Conservation (phyloP, 2,888 invertebrate species). For the Diachrysia chrysitis region DNA sequence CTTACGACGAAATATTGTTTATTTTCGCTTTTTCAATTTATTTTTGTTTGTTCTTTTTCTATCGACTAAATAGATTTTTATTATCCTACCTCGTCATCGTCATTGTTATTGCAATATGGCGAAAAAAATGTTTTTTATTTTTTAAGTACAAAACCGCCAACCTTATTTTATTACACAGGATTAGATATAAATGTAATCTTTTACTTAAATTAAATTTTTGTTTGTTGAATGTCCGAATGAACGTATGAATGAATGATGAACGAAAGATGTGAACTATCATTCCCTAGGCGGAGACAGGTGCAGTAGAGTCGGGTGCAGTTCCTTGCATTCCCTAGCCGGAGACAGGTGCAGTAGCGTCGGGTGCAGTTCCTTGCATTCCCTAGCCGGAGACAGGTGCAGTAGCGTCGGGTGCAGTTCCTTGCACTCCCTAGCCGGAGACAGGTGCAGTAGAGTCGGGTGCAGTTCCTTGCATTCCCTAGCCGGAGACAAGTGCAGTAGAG, state of each 20-base stretch:
- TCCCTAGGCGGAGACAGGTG: not conserved
- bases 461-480: slow-evolving; percentile 74
- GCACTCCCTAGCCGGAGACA: slow-evolving; percentile 78
- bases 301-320: slow-evolving; percentile 61
- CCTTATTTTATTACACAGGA: too few species aligned
- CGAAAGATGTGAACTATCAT: not conserved
- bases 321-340: slow-evolving; percentile 75
- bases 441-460: slow-evolving; percentile 58
- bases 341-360: slow-evolving; percentile 62
- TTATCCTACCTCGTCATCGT: too few species aligned
- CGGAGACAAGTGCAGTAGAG: slow-evolving; percentile 41
- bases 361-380: slow-evolving; percentile 74
- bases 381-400: slow-evolving; percentile 71
- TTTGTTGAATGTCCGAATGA: too few species aligned
- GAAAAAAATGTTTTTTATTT: too few species aligned
- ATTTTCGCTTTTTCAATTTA: too few species aligned
- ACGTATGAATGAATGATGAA: not conserved
- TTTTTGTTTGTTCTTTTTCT: too few species aligned
- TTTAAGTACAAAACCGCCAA: too few species aligned
- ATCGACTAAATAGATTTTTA: too few species aligned
- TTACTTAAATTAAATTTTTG: too few species aligned
- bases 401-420: slow-evolving; percentile 65
- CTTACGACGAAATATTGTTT: too few species aligned
- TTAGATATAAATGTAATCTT: too few species aligned
- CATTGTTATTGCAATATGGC: too few species aligned